Evolutionary conservation across 2,888 invertebrate genomes (phyloP).

Genomic region (Octonoba sinensis): DNA sequence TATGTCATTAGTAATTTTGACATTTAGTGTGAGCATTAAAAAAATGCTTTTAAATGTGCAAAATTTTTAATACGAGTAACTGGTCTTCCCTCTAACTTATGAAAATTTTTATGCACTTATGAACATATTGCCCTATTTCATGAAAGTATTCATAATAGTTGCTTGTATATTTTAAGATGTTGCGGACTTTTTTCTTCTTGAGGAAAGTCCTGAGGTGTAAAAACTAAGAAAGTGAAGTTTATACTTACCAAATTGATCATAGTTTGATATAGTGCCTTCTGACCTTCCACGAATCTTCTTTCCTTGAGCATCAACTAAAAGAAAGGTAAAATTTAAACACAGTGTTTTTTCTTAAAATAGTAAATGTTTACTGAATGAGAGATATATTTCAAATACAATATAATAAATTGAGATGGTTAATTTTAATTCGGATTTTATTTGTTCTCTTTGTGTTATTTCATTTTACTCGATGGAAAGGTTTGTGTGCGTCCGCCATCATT

Average conservation of each 20-base stretch:
- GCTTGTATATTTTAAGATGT: no score
- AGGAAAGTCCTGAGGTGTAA: background rate
- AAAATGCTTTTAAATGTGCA: no score
- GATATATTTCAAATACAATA: background rate
- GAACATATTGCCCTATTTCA: no score
- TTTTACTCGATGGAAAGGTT: background rate
- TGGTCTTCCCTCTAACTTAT: no score
- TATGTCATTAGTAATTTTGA: no score
- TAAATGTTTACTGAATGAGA: background rate
- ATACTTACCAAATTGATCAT: conserved; percentile 87
- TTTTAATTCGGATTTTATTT: background rate
- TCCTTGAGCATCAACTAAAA: conserved; percentile 72
- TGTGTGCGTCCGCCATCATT: no score
- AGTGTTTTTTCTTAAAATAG: background rate
- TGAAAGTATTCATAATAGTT: no score
- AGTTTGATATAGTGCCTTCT: conserved; percentile 87
- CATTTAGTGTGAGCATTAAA: no score
- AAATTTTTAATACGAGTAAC: no score
- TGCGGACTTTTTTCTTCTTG: no score
- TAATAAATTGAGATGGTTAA: background rate
- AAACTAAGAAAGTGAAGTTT: background rate
- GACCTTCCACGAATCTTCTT: conserved; percentile 88
- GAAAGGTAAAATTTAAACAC: background rate
- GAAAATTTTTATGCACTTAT: no score
- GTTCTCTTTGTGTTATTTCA: background rate